A percentile compares a stretch with the other conserved stretches of the same genome.
Conservation (phyloP, 2,797 vertebrate genomes). For the Austrolebias charrua region DNA sequence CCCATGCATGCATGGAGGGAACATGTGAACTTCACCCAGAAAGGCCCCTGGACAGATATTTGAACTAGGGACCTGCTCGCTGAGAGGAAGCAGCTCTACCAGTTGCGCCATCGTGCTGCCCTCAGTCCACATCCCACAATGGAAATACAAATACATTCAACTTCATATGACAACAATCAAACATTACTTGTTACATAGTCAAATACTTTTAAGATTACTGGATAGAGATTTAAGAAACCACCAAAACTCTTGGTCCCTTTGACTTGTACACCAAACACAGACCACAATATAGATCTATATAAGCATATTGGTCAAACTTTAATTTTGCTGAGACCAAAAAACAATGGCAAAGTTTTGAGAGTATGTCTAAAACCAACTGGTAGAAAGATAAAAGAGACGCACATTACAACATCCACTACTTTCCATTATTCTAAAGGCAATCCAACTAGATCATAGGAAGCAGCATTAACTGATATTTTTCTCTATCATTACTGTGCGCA, state of each 20-base stretch:
- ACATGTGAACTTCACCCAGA: no score
- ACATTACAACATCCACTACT: not conserved
- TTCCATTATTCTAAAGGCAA: not conserved
- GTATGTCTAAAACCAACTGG: not conserved
- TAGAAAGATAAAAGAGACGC: not conserved
- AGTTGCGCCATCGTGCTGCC: no score
- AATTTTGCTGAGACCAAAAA: not conserved
- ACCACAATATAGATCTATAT: no score
- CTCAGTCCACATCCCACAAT: no score
- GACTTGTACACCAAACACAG: not conserved
- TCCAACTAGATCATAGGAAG: no score
- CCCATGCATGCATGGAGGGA: no score
- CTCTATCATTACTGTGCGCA: no score
- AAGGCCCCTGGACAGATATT: no score
- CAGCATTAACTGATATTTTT: no score
- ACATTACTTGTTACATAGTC: not conserved
- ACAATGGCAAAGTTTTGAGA: not conserved
- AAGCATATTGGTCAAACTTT: no score
- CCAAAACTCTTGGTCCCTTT: not conserved
- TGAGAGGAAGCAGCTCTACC: no score
- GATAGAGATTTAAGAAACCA: not conserved
- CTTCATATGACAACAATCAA: constrained; percentile 19
- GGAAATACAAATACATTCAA: constrained; percentile 18
- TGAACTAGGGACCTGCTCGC: no score
- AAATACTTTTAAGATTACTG: not conserved